Base-by-base conservation (phyloP, 2,888 invertebrate genomes). In the Monoplex corrugatus region DNA sequence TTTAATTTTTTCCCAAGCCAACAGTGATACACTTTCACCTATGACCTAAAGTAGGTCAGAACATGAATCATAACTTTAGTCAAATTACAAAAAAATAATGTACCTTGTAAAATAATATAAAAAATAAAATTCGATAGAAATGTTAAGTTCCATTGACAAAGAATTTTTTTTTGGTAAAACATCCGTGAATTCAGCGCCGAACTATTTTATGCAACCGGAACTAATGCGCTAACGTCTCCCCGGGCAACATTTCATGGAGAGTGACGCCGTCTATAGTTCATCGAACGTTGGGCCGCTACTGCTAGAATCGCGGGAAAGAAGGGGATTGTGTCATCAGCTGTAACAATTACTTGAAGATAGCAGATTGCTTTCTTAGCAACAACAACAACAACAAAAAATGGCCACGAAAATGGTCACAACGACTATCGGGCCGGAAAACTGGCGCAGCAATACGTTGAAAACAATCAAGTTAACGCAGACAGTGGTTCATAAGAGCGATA, bases 401-500 rank as follows among this genome's bases (percentile, higher is more conserved):
- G 82, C 90, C 50, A 89, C 89, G 28, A 85, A 88, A 63, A 78
- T 90, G 44, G 89, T 75, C 50, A 84, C 89, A 88, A 92, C 93
- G 44, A 92, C 94, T 35, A 93, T 95, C 82, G 96, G 96, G 63
- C 95, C 95, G n/a, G 94, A 95, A 90, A 89, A 93, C 80, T 96
- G 96, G 96, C 93, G 95, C 92, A 95, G 95, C 93, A 92, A 93
- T 82, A 94, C 95, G 28, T 88, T 95, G 89, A 95, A 94, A 92
- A 94, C 93, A 84, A 94, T 96, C 88, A 95, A 95, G 93, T 91
- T 95, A 88, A 94, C 95, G 87, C 94, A 95, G 90, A 94, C 93
- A 89, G 92, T 95, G 44, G 94, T 95, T 87, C 91, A 93, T 45
- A 94, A 94, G 92, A 95, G 94, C 92, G 95, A 95, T 92, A 94